Evolutionary conservation across 1,140 invertebrate species (phyloP).

Genomic region (Phenacoccus solenopsis): DNA sequence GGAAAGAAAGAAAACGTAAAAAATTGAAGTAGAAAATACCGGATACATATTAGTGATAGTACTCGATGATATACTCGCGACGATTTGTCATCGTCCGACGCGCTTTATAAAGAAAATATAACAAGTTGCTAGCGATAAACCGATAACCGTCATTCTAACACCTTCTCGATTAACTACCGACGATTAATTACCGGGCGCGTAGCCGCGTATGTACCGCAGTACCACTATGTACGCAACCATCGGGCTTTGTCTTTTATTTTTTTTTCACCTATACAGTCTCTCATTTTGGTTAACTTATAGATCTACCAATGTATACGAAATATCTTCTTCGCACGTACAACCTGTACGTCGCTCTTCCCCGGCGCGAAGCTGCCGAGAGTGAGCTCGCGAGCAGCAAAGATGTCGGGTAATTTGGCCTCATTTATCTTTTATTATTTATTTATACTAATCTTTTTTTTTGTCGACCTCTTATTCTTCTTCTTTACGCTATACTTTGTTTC

Average conservation of each 20-base stretch:
- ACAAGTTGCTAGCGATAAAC: neutral
- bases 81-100: constrained; percentile 4
- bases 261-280: neutral
- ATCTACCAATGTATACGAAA: too few relatives aligned
- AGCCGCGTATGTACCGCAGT: neutral
- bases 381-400: too few relatives aligned
- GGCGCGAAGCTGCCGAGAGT: too few relatives aligned
- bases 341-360: too few relatives aligned
- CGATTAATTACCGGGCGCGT: neutral
- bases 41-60: constrained; percentile 5
- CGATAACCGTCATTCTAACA: constrained; percentile 16
- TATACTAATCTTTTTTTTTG: too few relatives aligned
- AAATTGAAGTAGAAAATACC: neutral
- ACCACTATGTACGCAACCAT: neutral
- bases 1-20: constrained; percentile 1
- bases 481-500: too few relatives aligned
- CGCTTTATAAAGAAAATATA: constrained; percentile 4
- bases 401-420: neutral
- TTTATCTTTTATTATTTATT: constrained; percentile 4
- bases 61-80: neutral
- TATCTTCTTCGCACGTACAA: too few relatives aligned
- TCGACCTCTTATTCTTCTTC: too few relatives aligned
- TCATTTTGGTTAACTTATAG: neutral
- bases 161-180: constrained; percentile 16
- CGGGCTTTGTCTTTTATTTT: neutral